These are phyloP conservation scores for Chloebia gouldiae DNA, from an alignment of 2,113 vertebrate genomes.

Conservation along the genomic window DNA sequence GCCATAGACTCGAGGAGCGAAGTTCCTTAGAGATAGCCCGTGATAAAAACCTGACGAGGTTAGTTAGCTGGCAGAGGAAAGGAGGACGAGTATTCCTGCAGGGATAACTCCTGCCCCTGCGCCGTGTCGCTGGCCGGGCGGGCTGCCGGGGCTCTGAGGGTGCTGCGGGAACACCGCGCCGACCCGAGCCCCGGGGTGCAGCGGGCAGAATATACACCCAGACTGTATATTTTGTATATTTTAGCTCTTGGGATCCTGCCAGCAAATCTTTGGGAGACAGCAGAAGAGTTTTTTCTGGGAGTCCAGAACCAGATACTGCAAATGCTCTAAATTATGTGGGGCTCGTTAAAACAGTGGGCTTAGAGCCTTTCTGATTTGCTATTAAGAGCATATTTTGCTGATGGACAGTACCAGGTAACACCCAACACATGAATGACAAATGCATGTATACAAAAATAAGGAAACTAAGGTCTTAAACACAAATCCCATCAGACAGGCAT, in stretches of 20 bases:
- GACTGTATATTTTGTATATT: fast-evolving
- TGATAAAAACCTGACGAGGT: not conserved
- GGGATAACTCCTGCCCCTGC: not conserved
- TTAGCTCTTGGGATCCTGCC: not conserved
- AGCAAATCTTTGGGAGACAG: not conserved
- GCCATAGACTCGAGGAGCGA: fast-evolving
- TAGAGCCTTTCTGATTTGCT: not conserved
- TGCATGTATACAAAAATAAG: not conserved
- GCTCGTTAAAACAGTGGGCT: not conserved
- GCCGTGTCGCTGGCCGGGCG: not conserved
- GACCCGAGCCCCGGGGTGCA: fast-evolving
- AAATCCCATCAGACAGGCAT: not conserved
- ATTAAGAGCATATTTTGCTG: not conserved
- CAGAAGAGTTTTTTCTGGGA: not conserved
- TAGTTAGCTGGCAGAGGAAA: not conserved
- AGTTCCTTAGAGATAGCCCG: not conserved
- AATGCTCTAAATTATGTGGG: not conserved
- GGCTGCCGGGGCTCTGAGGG: not conserved
- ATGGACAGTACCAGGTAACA: not conserved
- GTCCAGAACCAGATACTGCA: not conserved
- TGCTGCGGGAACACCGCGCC: fast-evolving
- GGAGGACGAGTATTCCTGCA: not conserved
- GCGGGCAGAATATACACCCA: not conserved
- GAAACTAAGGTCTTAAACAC: not conserved
- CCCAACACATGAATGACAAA: not conserved